Percentiles rank a stretch among this genome's conserved stretches.
Conservation (phyloP, 2,113 vertebrate species). For the Forbesichthys agassizii region DNA sequence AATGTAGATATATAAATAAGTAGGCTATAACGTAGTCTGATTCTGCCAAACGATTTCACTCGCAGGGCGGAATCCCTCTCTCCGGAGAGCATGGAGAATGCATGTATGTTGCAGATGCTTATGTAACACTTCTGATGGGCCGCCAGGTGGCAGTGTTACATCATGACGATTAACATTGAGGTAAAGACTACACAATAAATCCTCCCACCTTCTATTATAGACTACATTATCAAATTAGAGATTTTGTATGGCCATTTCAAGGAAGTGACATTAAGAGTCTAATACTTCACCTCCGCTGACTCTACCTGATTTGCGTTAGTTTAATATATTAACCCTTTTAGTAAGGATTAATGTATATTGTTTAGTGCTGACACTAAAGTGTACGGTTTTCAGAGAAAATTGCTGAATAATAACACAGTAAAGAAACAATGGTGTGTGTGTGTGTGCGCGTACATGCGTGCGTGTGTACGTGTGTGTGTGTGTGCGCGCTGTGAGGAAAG, state of each 20-base stretch:
- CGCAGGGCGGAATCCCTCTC: not conserved
- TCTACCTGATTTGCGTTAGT: no score
- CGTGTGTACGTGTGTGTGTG: not conserved
- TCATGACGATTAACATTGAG: no score
- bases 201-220: no score
- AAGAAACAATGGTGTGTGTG: slow-evolving; percentile 7
- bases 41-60: not conserved
- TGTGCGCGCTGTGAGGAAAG: slow-evolving; percentile 17
- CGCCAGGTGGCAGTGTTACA: no score
- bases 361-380: no score
- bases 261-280: no score
- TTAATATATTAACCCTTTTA: no score
- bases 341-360: no score
- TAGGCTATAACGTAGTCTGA: not conserved
- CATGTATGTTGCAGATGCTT: not conserved
- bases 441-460: not conserved
- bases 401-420: not conserved
- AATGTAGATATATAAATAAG: not conserved
- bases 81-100: not conserved
- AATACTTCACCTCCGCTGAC: no score
- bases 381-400: not conserved
- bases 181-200: no score
- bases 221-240: no score
- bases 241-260: no score
- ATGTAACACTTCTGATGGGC: slow-evolving; percentile 19